Base-by-base conservation (phyloP, 2,113 vertebrate genomes). In the Recurvirostra avosetta region DNA sequence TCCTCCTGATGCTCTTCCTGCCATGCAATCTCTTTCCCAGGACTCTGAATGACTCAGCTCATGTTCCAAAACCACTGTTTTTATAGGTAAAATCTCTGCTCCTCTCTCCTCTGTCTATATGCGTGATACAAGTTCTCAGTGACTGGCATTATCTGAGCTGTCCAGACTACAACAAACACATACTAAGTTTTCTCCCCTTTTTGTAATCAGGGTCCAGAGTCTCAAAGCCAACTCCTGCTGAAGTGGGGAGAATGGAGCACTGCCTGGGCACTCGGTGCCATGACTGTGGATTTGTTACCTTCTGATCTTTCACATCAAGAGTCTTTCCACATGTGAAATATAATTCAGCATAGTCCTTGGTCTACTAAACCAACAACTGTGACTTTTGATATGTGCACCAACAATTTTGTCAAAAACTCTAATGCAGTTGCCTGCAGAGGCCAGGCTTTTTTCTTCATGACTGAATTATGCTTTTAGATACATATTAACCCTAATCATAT, bases 221-320 rank as follows among this genome's bases (percentile, higher is more conserved):
- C 23, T 81, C 50, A 77, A 84, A n/a, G 8, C 8, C 72, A 70
- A 3, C 9, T 94, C 53, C 14, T n/a, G 15, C 0, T 67, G 66
- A 49, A 36, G 12, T 13, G 25, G 9, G 15, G 19, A 78, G 56
- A 90, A 23, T 5, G 25, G 13, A 41, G 32, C 27, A 16, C 58
- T 52, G 23, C 38, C 36, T 49, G 8, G 15, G 13, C 0, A 0
- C 25, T 43, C 2, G 0, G 26, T 22, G 19, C 14, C 40, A 5
- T 40, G 30, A 52, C 9, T 23, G 53, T 68, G 43, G 27, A 50
- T 53, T 83, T 72, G 5, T 21, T 30, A 2, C 3, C 6, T 82
- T 80, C 43, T 73, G 25, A 14, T 25, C 29, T n/a, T 40, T 73
- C n/a, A 55, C 7, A 63, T 40, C 20, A 70, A 79, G 27, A 45